These are phyloP conservation scores for Taurulus bubalis DNA, from an alignment of 2,113 vertebrate species.

Conservation along the genomic window DNA sequence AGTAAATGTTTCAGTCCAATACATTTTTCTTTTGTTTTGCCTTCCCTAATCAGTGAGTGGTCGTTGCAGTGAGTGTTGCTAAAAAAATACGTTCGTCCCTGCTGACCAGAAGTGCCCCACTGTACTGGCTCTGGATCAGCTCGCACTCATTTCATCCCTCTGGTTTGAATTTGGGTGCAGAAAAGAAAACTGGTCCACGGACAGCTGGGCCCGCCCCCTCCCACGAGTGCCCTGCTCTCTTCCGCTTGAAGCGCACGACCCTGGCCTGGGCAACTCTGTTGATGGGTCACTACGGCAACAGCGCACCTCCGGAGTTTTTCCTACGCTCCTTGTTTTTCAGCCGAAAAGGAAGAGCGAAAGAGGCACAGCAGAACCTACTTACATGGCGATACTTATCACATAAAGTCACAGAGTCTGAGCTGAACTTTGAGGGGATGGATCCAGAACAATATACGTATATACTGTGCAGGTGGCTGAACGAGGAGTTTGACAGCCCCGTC, in stretches of 20 bases:
- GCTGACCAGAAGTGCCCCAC: background rate
- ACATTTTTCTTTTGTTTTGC: background rate
- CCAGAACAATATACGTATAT: constrained; percentile 84
- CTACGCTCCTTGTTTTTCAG: background rate
- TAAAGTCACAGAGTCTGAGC: background rate
- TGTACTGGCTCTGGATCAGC: constrained; percentile 28
- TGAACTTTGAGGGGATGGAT: background rate
- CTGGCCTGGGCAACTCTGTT: constrained; percentile 30
- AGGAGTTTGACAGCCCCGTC: constrained; percentile 86
- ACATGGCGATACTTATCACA: background rate
- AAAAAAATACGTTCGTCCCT: constrained; percentile 13
- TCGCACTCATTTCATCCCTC: background rate
- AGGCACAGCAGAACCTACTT: background rate
- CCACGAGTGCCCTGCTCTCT: background rate
- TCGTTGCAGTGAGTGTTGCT: constrained; percentile 5
- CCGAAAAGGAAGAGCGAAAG: background rate
- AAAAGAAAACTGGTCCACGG: constrained; percentile 21
- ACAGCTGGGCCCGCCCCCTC: background rate
- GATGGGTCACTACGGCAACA: constrained; percentile 80
- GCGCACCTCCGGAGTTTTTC: constrained; percentile 46
- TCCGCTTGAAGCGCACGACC: background rate
- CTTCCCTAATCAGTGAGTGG: background rate
- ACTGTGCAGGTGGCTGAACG: constrained; percentile 92
- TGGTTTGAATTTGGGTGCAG: background rate
- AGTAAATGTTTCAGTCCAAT: background rate